Evolutionary conservation across 2,113 vertebrate genomes (phyloP).

Genomic region (Syrmaticus mikado): DNA sequence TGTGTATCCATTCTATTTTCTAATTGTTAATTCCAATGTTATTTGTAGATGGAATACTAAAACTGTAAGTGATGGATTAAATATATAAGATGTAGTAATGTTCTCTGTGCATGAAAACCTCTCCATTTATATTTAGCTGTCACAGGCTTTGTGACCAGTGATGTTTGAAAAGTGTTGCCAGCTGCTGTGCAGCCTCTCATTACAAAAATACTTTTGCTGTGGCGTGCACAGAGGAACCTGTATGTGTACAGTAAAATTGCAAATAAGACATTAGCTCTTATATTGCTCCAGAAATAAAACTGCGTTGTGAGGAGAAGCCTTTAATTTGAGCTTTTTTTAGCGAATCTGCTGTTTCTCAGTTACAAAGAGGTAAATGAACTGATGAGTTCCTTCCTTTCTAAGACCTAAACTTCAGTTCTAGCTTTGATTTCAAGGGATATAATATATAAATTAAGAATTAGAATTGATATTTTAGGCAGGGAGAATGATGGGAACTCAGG

Average conservation of each 20-base stretch:
- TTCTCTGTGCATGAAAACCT: neutral
- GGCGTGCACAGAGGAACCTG: neutral
- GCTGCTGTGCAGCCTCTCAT: neutral
- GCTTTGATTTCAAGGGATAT: neutral
- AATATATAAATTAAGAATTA: neutral
- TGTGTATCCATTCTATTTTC: neutral
- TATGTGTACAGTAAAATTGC: neutral
- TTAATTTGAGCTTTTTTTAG: neutral
- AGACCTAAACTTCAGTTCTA: neutral
- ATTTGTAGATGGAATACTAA: neutral
- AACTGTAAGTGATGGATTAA: neutral
- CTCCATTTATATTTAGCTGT: neutral
- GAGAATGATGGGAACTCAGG: neutral
- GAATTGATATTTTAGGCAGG: neutral
- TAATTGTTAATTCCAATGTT: neutral
- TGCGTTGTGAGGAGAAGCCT: neutral
- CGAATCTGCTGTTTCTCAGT: neutral
- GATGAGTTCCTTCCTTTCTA: neutral
- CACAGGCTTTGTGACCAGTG: neutral
- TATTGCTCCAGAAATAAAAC: neutral
- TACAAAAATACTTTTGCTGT: neutral
- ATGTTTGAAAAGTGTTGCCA: neutral
- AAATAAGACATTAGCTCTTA: neutral
- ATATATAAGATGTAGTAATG: neutral
- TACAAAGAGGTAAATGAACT: neutral